A percentile compares a stretch with the other conserved stretches of the same genome.
These are phyloP conservation scores for Limnephilus rhombicus DNA, from an alignment of 2,888 invertebrate species.

Conservation along the genomic window DNA sequence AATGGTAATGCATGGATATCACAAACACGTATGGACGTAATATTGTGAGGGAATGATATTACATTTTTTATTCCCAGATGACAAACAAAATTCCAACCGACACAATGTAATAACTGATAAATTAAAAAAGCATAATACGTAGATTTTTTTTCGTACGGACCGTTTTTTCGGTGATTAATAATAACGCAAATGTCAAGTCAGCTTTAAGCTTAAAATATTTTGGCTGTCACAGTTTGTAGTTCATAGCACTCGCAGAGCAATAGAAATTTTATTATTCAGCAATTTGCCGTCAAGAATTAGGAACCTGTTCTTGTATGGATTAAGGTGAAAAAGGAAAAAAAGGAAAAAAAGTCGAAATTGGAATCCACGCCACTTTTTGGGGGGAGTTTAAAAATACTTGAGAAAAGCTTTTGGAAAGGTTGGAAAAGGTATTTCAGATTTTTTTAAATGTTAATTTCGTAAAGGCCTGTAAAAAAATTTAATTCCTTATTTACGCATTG, in stretches of 20 bases:
- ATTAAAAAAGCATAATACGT: neutral
- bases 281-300: neutral
- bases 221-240: neutral
- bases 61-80: conserved; percentile 57
- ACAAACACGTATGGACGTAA: conserved; percentile 14
- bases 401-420: no score
- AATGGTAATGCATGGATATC: conserved; percentile 39
- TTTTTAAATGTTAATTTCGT: no score
- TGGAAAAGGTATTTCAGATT: no score
- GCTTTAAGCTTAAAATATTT: neutral
- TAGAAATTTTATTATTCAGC: neutral
- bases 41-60: conserved; percentile 35
- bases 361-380: no score
- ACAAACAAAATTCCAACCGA: conserved; percentile 43
- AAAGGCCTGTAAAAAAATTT: no score
- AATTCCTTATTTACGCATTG: no score
- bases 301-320: neutral
- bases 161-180: neutral
- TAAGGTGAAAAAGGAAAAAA: no score
- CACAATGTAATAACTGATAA: conserved; percentile 7
- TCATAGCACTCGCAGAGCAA: neutral
- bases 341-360: no score
- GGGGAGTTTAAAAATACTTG: no score
- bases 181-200: neutral
- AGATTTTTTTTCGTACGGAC: neutral